phyloP scores from a whole-genome alignment of 2,113 vertebrate genomes.

The Hassar affinis region DNA sequence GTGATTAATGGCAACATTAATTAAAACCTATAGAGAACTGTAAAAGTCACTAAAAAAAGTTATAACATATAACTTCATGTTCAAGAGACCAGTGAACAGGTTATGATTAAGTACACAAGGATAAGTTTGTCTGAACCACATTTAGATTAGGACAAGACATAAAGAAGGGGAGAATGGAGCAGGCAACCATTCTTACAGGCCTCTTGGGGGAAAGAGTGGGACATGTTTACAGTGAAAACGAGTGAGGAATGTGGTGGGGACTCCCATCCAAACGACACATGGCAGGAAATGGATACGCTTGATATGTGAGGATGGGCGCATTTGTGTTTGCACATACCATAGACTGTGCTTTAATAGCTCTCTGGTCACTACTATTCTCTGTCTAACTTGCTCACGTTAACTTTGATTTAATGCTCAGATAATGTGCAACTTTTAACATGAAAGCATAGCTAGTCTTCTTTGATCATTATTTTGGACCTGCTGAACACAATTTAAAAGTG shows the following conservation, averaged over 20 bases:
- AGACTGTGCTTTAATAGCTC: not conserved
- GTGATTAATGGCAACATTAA: not conserved
- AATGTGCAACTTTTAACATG: not conserved
- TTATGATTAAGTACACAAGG: not conserved
- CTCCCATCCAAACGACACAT: conserved; percentile 66
- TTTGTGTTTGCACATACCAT: conserved; percentile 55
- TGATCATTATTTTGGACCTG: not conserved
- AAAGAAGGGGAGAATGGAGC: conserved; percentile 27
- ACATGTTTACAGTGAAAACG: conserved; percentile 57
- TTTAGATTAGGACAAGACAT: not conserved
- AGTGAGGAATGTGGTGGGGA: conserved; percentile 60
- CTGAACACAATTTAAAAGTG: not conserved
- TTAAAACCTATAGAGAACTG: not conserved
- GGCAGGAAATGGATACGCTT: conserved; percentile 71
- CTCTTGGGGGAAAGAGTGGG: conserved; percentile 54
- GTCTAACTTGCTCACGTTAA: not conserved
- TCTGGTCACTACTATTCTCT: not conserved
- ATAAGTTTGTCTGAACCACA: not conserved
- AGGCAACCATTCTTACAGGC: conserved; percentile 49
- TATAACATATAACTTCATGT: not conserved
- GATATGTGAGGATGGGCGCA: conserved; percentile 70
- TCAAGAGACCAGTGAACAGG: not conserved
- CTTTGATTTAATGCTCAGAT: not conserved
- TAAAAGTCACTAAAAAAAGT: not conserved
- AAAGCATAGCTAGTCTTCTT: not conserved